Evolutionary conservation across 2,888 invertebrate species (phyloP), one percentile per base, ranked within the genome.

Genomic region (Polymixis lichenea): DNA sequence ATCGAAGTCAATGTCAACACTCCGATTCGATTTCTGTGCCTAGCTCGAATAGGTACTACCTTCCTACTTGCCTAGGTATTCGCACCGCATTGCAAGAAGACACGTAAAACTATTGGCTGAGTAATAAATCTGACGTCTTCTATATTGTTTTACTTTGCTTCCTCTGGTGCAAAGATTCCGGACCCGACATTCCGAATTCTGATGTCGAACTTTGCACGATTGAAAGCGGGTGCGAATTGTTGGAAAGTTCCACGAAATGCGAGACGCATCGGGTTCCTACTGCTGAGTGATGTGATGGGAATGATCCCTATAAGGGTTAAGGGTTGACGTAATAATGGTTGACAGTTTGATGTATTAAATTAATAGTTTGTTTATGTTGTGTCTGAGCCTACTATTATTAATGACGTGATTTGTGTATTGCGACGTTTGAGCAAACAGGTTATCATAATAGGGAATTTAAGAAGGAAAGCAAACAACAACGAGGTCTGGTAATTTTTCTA

Each of bases 91-190:
- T 84, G 77, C 83, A 81, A 74, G 80, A 87, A 89, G 87, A 89
- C 89, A 89, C 87, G 88, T 90, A 72, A 77, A 91, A 89, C 87
- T 89, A 90, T 90, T 89, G 87, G 69, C 68, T 58, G 79, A 89
- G 88, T 88, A 87, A 88, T 90, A 87, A 87, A 89, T 87, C 84
- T 83, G 82, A 84, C 79, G 80, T 86, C 79, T 84, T 86, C 86
- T 79, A 87, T 89, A 87, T 89, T 86, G 87, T 86, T 88, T 89
- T 84, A 87, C 87, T 86, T 86, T 76, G 80, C 78, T 83, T 80
- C 80, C 84, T 72, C 73, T 74, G 5, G 65, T 70, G 64, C 64
- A 81, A 83, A 79, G 86, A 85, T 87, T 81, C 72, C 71, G 46
- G 73, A 85, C 82, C 84, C 83, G 68, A 82, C 75, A 84, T 87